Percentiles rank a stretch among this genome's conserved stretches.
These are phyloP conservation scores for Chrysemys picta DNA, from an alignment of 2,113 vertebrate species.

Conservation along the genomic window DNA sequence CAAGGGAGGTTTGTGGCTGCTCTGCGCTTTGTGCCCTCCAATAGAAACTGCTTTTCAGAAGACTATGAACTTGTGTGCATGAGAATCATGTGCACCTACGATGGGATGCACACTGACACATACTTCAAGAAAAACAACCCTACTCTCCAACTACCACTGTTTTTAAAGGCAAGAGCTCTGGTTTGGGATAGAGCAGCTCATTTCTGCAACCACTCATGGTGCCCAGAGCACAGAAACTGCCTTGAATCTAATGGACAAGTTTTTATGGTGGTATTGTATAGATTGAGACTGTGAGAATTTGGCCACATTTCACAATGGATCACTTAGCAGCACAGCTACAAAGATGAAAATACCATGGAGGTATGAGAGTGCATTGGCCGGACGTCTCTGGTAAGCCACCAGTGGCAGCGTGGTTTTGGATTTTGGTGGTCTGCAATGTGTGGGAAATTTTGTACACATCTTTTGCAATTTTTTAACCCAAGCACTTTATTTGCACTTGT, in stretches of 20 bases:
- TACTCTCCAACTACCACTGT: not conserved
- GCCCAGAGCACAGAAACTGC: not conserved
- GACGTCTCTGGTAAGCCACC: not conserved
- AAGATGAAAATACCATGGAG: not conserved
- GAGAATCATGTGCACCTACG: not conserved
- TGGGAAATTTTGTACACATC: not conserved
- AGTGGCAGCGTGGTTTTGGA: not conserved
- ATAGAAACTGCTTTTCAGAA: not conserved
- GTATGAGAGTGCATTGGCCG: not conserved
- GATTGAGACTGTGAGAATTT: not conserved
- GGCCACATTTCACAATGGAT: not conserved
- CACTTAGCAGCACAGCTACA: not conserved
- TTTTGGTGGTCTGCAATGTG: not conserved
- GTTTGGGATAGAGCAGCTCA: not conserved
- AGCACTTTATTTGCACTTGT: not conserved
- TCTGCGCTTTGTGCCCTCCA: not conserved
- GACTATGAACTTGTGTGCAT: not conserved
- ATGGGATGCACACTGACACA: not conserved
- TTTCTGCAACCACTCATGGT: not conserved
- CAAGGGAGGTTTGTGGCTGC: not conserved
- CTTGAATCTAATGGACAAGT: not conserved
- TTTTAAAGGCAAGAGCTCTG: not conserved
- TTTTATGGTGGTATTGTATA: not conserved
- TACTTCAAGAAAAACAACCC: not conserved
- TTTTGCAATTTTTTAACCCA: not conserved